Evolutionary conservation across 2,888 invertebrate genomes (phyloP).

Genomic region (Catocala sponsa): DNA sequence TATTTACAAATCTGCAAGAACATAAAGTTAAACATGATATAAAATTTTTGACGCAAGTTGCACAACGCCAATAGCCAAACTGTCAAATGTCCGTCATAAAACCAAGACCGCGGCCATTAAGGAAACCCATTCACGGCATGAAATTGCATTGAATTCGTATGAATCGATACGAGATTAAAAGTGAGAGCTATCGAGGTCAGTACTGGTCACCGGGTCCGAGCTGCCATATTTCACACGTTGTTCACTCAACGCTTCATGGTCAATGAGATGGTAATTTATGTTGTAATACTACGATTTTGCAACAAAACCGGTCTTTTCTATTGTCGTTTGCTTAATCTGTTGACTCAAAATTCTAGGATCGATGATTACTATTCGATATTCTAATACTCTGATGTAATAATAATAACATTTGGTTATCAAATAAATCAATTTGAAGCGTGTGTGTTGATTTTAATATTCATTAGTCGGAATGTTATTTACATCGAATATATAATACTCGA

Average conservation of each 20-base stretch:
- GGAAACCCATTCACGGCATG: slow-evolving; percentile 42
- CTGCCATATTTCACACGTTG: slow-evolving; percentile 58
- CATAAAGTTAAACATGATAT: too few species aligned
- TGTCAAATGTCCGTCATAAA: slow-evolving; percentile 37
- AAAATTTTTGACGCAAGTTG: slow-evolving; percentile 7
- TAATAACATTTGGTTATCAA: neutral
- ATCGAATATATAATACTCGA: too few species aligned
- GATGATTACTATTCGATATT: slow-evolving; percentile 31
- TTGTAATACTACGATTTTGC: slow-evolving; percentile 62
- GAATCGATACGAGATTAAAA: slow-evolving; percentile 56
- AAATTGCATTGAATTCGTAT: slow-evolving; percentile 45
- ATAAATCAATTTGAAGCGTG: neutral
- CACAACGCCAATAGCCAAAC: slow-evolving; percentile 23
- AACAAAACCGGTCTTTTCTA: slow-evolving; percentile 63
- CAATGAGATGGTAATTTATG: slow-evolving; percentile 73
- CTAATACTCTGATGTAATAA: slow-evolving; percentile 27
- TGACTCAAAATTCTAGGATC: slow-evolving; percentile 31
- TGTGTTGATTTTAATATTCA: too few species aligned
- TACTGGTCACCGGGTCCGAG: slow-evolving; percentile 23
- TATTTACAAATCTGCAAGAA: too few species aligned
- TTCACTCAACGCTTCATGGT: slow-evolving; percentile 63
- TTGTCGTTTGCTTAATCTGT: slow-evolving; percentile 47
- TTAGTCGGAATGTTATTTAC: too few species aligned
- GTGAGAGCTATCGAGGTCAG: slow-evolving; percentile 71
- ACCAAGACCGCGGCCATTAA: slow-evolving; percentile 39